A percentile compares a stretch with the other conserved stretches of the same genome.
These are phyloP conservation scores for Chaunax sp. DNA, from an alignment of 2,797 vertebrate genomes.

Conservation along the genomic window DNA sequence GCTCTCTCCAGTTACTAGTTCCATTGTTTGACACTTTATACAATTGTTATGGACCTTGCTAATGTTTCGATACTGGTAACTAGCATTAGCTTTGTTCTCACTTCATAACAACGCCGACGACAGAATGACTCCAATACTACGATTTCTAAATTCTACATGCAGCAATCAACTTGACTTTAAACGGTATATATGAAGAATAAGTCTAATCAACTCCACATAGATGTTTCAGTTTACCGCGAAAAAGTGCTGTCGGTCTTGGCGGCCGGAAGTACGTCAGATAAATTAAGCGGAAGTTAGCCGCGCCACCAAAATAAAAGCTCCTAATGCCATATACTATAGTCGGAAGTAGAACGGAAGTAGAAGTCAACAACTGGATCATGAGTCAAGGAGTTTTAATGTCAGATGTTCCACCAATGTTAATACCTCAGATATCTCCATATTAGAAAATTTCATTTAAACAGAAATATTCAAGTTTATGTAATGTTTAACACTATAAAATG, in stretches of 20 bases:
- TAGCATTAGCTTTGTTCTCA: slow-evolving; percentile 19
- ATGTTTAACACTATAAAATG: no score
- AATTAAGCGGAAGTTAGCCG: slow-evolving; percentile 12
- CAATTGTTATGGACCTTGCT: not conserved
- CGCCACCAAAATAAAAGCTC: slow-evolving; percentile 27
- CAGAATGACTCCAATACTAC: rapidly evolving
- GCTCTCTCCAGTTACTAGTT: slow-evolving; percentile 60
- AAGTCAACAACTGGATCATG: no score
- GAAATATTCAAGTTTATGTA: no score
- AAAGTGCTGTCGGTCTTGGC: slow-evolving; percentile 57
- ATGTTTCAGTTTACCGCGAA: slow-evolving; percentile 80
- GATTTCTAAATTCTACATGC: rapidly evolving
- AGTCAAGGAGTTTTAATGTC: no score
- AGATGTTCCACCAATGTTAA: no score
- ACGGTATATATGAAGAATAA: not conserved
- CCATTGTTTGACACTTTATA: slow-evolving; percentile 60
- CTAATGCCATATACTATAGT: not conserved
- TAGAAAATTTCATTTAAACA: no score
- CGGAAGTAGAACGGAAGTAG: not conserved
- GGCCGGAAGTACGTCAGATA: slow-evolving; percentile 62
- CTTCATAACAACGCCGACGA: slow-evolving; percentile 27
- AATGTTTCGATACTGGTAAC: not conserved
- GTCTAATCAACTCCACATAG: not conserved
- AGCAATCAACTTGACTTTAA: rapidly evolving
- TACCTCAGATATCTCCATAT: no score